Evolutionary conservation across 2,888 invertebrate genomes (phyloP), one percentile per base, ranked within the genome.

Genomic region (Exephanes ischioxanthus): DNA sequence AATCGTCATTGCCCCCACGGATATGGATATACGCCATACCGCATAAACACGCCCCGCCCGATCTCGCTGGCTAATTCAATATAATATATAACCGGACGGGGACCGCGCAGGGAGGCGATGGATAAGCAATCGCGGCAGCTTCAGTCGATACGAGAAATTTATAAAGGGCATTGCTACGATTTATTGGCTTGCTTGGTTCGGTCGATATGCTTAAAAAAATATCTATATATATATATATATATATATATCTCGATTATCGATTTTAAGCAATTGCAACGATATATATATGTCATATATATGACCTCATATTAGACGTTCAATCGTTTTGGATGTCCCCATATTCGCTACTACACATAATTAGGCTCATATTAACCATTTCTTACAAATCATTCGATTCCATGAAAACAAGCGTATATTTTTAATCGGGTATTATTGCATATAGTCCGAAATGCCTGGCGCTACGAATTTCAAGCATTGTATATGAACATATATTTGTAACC

Each of bases 1-100:
- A 85, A 85, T 85, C 83, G 79, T 85, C 79, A 83, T 79, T 30
- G 9, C 51, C 53, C 61, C 70, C 70, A 63, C 63, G 48, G 26
- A 79, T 63, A 67, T 37, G 55, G 48, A 66, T 76, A 66, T 66
- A 51, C 33, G 37, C 19, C 33, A 37, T 66, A 66, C 48, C 1
- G 48, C 30, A 53, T 37, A 26, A 55, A 30, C 14, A 14, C 55
- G n/a, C 30, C 26, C 19, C 22, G 30, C 61, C 33, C 51, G 51
- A 66, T 76, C 76, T 51, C 76, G 37, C 66, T 33, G 48, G 66
- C 66, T 76, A 76, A 76, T 76, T 76, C 37, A 66, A 61, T 63
- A 19, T 30, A 63, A 63, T 66, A 51, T 48, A 66, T 19, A 63
- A 75, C 16, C 6, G 30, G 2, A 6, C 30, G 48, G 63, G 45